Conservation (phyloP, 2,797 vertebrate genomes). For the Pelochelys cantorii region DNA sequence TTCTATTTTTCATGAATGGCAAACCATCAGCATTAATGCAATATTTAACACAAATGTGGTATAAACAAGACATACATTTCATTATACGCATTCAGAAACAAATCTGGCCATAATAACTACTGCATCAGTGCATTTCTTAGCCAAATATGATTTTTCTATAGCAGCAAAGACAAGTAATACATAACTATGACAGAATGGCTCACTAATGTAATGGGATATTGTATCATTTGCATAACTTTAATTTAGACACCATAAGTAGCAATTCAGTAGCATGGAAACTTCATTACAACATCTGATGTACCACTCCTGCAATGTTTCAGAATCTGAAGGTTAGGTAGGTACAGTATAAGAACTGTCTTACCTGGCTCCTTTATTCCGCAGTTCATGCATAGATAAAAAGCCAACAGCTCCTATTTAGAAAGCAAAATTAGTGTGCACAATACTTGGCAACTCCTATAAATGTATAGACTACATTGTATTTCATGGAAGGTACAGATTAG, state of each 20-base stretch:
- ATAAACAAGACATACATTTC: not conserved
- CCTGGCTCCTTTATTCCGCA: not conserved
- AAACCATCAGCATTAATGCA: not conserved
- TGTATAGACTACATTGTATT: not conserved
- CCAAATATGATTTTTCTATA: not conserved
- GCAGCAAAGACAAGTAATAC: constrained; percentile 11
- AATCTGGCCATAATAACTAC: not conserved
- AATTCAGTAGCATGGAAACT: not conserved
- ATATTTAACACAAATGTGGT: not conserved
- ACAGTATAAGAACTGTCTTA: not conserved
- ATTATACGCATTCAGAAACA: not conserved
- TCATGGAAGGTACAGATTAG: fast-evolving
- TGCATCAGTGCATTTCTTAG: not conserved
- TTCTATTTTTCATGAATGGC: not conserved
- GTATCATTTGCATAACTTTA: constrained; percentile 18
- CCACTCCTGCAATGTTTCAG: constrained; percentile 4
- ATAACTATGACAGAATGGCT: constrained; percentile 17
- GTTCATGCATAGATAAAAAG: not conserved
- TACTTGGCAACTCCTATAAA: fast-evolving
- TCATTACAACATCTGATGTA: not conserved
- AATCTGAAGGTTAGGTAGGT: constrained; percentile 32
- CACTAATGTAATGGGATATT: constrained; percentile 34
- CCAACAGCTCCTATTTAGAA: not conserved
- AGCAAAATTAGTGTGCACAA: not conserved
- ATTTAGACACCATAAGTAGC: constrained; percentile 36